A percentile compares a stretch with the other conserved stretches of the same genome.
These are phyloP conservation scores for Athene cunicularia DNA, from an alignment of 2,113 vertebrate species.

Conservation along the genomic window DNA sequence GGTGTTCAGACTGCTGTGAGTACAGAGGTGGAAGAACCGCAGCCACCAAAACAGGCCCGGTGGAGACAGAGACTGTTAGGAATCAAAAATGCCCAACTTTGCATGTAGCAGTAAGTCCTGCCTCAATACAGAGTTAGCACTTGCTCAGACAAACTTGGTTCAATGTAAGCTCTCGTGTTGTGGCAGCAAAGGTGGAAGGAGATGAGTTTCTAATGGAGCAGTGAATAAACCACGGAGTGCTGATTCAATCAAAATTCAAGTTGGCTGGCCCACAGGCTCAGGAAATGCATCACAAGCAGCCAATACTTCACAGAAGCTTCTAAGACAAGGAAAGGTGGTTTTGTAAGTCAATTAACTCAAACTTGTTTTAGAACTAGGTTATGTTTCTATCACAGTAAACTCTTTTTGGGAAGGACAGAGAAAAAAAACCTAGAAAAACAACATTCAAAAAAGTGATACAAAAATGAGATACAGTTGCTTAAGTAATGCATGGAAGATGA, in stretches of 20 bases:
- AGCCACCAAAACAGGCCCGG: neutral
- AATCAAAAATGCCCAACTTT: neutral
- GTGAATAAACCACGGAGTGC: neutral
- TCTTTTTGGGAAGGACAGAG: neutral
- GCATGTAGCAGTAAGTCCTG: neutral
- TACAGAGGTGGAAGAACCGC: neutral
- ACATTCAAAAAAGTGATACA: neutral
- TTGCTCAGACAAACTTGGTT: neutral
- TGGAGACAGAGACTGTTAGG: neutral
- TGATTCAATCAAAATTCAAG: neutral
- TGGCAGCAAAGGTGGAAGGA: neutral
- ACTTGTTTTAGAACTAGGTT: neutral
- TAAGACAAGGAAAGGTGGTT: neutral
- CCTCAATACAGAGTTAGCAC: neutral
- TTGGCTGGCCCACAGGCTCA: neutral
- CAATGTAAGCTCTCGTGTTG: neutral
- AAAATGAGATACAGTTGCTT: neutral
- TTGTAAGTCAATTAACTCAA: neutral
- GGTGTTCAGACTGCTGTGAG: neutral
- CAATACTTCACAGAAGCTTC: neutral
- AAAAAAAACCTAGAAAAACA: neutral
- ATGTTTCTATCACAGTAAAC: neutral
- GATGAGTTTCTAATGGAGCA: neutral
- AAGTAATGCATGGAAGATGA: constrained; percentile 6
- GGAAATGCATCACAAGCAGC: neutral